Evolutionary conservation across 2,797 vertebrate species (phyloP), one percentile per base, ranked within the genome.

Genomic region (Caiman crocodilus): DNA sequence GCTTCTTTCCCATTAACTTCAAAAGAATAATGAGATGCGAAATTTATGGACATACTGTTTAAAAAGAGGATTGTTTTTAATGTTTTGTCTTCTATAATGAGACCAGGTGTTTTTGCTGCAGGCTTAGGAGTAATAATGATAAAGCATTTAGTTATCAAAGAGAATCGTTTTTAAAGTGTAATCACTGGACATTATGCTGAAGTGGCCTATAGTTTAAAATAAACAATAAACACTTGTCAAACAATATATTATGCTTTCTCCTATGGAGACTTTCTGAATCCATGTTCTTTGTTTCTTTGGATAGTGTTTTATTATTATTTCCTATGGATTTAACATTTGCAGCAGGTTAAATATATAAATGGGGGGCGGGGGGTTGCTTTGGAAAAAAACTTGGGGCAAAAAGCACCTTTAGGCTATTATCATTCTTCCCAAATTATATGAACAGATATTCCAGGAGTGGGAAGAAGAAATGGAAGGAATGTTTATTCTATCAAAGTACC

Each of bases 11-110:
- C 20, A 60, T 55, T 83, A 20, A 42, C 11, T 85, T 50, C 67
- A 89, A 91, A 89, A 28, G 63, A 76, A 91, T 93, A 93, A 77
- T 71, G 56, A 82, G 26, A 84, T 2, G 50, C 9, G 10, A 82
- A 91, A 69, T 14, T 61, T 42, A 73, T 8, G 82, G 9, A 67
- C 87, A 2, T 85, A 26, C 8, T 88, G 67, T 69, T 74, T 21
- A 80, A 95, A 74, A 26, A 26, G 12, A 50, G 42, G 42, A 50
- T 50, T 50, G 42, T 50, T 50, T 82, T 86, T 93, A 3, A 4
- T 64, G 14, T 14, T 86, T 84, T 79, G 26, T 77, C 59, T 79
- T 58, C 20, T 71, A 76, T 57, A 14, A 55, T 4, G 32, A 5
- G 65, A 2, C 67, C 23, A 30, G 14, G 21, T 35, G 35, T 71